phyloP scores from a whole-genome alignment of 2,797 vertebrate genomes.

The Melanotaenia pygmaea region DNA sequence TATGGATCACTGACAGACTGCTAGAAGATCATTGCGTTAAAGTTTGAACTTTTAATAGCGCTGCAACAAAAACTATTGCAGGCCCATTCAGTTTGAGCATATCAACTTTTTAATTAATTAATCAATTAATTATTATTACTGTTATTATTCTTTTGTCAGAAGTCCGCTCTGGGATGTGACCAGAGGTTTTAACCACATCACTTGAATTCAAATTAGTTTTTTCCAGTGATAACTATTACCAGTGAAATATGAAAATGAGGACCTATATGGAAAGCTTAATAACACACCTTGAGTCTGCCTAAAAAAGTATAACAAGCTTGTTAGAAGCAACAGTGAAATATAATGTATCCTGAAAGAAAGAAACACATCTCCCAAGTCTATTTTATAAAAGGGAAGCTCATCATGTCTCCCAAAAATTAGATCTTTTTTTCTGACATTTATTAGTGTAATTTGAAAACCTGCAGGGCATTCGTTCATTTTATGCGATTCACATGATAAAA shows the following conservation, averaged over 20 bases:
- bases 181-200: conserved; percentile 13
- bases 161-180: not conserved
- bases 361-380: not conserved
- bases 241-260: not conserved
- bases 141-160: conserved; percentile 9
- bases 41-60: conserved; percentile 21
- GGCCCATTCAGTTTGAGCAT: not conserved
- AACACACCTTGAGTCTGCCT: not conserved
- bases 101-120: not conserved
- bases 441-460: conserved; percentile 2
- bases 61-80: not conserved
- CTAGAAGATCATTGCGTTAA: conserved; percentile 43
- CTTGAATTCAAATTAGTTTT: conserved; percentile 51
- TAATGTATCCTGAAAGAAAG: not conserved
- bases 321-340: not conserved
- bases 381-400: not conserved
- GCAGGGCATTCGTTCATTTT: not conserved
- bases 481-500: no score
- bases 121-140: no score
- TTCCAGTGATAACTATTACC: not conserved
- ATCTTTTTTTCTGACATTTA: not conserved
- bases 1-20: conserved; percentile 40
- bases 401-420: not conserved
- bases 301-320: not conserved
- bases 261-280: not conserved